Evolutionary conservation across 2,888 invertebrate genomes (phyloP).

Genomic region (Patella pellucida): DNA sequence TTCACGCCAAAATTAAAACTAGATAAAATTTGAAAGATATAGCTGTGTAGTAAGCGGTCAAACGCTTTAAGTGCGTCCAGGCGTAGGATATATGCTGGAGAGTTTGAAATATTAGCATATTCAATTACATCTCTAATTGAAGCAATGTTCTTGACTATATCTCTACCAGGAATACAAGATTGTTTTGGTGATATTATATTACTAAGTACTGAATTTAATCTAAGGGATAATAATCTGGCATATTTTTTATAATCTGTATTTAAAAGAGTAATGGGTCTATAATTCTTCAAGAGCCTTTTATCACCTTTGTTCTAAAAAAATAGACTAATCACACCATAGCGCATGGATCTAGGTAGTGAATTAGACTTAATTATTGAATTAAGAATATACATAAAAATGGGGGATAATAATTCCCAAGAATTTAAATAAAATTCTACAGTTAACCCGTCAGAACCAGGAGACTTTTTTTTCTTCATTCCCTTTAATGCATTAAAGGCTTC

Average conservation of each 20-base stretch:
- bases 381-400: conserved; percentile 23
- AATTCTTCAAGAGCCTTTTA: conserved; percentile 33
- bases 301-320: conserved; percentile 39
- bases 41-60: conserved; percentile 40
- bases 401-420: conserved; percentile 9
- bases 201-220: conserved; percentile 31
- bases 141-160: conserved; percentile 43
- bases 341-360: conserved; percentile 24
- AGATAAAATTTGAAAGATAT: conserved; percentile 28
- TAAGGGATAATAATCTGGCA: conserved; percentile 39
- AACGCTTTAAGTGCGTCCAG: conserved; percentile 48
- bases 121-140: conserved; percentile 36
- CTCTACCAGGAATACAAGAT: conserved; percentile 42
- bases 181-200: conserved; percentile 36
- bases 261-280: conserved; percentile 42
- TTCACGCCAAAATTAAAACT: conserved; percentile 5
- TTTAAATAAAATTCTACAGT: conserved; percentile 14
- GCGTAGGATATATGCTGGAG: conserved; percentile 33
- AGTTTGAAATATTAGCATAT: conserved; percentile 37
- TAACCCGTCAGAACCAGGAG: conserved; percentile 14
- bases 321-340: conserved; percentile 28
- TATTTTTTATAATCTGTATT: conserved; percentile 43
- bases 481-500: conserved; percentile 23
- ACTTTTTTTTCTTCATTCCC: conserved; percentile 32
- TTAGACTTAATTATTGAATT: conserved; percentile 24